Evolutionary conservation across 2,113 vertebrate genomes (phyloP), one percentile per base, ranked within the genome.

Genomic region (Triplophysa dalaica): DNA sequence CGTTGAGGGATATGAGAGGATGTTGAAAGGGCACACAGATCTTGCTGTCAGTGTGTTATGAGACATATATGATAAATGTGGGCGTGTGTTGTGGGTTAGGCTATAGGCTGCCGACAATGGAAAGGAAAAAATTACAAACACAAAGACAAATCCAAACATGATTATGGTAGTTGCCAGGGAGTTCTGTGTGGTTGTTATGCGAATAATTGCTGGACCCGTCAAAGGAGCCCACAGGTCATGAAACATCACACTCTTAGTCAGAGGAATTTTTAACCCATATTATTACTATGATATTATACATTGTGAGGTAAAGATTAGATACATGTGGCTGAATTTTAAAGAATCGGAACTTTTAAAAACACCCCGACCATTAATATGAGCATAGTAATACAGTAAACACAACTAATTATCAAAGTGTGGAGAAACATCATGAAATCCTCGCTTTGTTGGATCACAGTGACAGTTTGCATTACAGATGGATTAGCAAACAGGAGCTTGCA

Each of bases 401-500:
- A 4, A 24, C 26, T 33, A 38, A 72, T 48, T 38, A 73, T 2
- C 50, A 61, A 61, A 61, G 60, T 61, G 38, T 43, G 56, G 14
- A 62, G 14, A 61, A 74, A 61, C 70, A 22, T 74, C 14, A 2
- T 33, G 56, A 74, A 62, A 74, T 74, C 56, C 56, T 61, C 9
- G 56, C 69, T 72, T 72, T 61, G 70, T 61, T 45, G 56, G 38
- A 56, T 38, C 43, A 14, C 33, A 43, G 58, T 43, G 54, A 74
- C 56, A 61, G 29, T 62, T 60, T 58, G 54, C 54, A 58, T 58
- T 58, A 43, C 70, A 26, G 21, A 43, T 19, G 58, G 67, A 41
- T 79, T 43, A 52, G 70, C 78, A 79, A 79, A 72, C 70, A 79
- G 21, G 43, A 70, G 68, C 24, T 73, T 22, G 48, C 22, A 50